These are phyloP conservation scores for Brachyistius frenatus DNA, from an alignment of 2,113 vertebrate genomes.

Conservation along the genomic window DNA sequence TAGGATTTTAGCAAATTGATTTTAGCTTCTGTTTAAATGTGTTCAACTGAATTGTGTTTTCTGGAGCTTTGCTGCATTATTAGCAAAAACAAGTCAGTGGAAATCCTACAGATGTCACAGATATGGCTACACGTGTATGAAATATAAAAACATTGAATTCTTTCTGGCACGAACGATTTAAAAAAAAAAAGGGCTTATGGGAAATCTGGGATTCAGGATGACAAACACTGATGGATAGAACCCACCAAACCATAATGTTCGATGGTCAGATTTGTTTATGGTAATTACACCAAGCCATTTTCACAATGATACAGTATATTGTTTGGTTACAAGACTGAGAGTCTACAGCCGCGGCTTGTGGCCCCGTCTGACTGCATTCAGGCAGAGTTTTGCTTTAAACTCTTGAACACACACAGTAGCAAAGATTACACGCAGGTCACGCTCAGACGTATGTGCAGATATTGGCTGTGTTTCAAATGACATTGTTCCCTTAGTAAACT, in stretches of 20 bases:
- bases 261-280: constrained; percentile 20
- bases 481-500: no score
- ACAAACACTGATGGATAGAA: neutral
- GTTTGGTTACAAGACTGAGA: no score
- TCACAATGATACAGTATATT: neutral
- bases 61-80: neutral
- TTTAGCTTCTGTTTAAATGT: neutral
- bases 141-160: neutral
- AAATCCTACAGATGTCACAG: neutral
- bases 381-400: neutral
- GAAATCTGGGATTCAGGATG: constrained; percentile 15
- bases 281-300: constrained; percentile 30
- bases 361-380: neutral
- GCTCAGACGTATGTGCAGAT: neutral
- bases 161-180: neutral
- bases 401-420: neutral
- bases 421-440: neutral
- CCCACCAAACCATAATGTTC: neutral
- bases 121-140: no score
- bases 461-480: no score
- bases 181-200: neutral
- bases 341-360: no score
- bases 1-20: neutral
- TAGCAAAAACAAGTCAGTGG: neutral
- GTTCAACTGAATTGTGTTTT: neutral